Percentiles rank a stretch among this genome's conserved stretches.
Conservation (phyloP, 1,140 invertebrate genomes). For the Lepidurus packardi region DNA sequence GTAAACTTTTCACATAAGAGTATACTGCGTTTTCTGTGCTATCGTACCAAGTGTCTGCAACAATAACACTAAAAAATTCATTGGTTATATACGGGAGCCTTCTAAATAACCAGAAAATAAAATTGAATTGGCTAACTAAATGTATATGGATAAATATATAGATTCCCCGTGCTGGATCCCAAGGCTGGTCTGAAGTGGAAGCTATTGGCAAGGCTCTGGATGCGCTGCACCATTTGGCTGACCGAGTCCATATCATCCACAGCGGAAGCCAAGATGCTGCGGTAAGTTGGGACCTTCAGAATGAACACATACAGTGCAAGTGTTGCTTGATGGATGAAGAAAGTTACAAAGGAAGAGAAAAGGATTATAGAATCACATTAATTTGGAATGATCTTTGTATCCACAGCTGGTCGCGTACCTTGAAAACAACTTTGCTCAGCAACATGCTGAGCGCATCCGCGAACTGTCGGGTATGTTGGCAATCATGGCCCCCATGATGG, state of each 20-base stretch:
- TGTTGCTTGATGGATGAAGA: background rate
- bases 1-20: background rate
- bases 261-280: slow-evolving; percentile 24
- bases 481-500: slow-evolving; percentile 30
- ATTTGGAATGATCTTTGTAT: background rate
- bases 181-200: slow-evolving; percentile 32
- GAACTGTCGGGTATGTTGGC: slow-evolving; percentile 26
- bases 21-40: background rate
- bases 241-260: slow-evolving; percentile 27
- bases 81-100: background rate
- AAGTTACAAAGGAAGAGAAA: background rate
- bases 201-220: slow-evolving; percentile 29
- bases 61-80: background rate
- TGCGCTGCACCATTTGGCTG: slow-evolving; percentile 22
- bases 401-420: slow-evolving; percentile 29
- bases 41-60: background rate
- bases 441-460: slow-evolving; percentile 26
- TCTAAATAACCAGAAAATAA: background rate
- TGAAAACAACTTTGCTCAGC: slow-evolving; percentile 22
- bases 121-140: background rate
- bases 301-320: background rate
- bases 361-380: background rate
- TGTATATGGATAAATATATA: background rate
- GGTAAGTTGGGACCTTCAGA: slow-evolving; percentile 17
- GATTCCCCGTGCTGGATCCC: background rate